Percentiles rank a stretch among this genome's conserved stretches.
Conservation (phyloP, 2,113 vertebrate species). For the Psettodes erumei region DNA sequence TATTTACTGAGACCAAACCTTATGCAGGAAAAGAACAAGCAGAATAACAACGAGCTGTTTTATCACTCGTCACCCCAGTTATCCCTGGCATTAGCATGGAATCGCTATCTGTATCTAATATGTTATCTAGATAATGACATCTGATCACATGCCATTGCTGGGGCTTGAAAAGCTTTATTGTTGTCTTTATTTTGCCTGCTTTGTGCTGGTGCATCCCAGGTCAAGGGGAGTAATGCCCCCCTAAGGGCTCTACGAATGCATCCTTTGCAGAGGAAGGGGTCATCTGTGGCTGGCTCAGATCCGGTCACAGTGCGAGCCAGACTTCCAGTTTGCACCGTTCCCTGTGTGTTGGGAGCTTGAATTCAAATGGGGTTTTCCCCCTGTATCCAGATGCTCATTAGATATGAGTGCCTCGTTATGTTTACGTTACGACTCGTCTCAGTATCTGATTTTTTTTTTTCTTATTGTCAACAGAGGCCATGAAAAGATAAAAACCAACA, state of each 20-base stretch:
- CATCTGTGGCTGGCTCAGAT: not conserved
- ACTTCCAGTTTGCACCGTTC: not conserved
- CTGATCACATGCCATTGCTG: not conserved
- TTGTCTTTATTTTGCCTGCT: not conserved
- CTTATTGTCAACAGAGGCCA: no score
- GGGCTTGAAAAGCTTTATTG: not conserved
- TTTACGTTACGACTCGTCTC: no score
- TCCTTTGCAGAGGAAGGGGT: not conserved
- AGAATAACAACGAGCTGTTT: not conserved
- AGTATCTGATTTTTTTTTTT: no score
- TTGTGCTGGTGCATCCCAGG: not conserved
- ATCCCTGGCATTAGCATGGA: not conserved
- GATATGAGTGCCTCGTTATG: no score
- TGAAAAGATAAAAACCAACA: not conserved
- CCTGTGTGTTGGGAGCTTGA: no score
- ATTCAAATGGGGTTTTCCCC: no score
- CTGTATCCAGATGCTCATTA: no score
- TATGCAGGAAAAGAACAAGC: not conserved
- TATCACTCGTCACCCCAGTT: not conserved
- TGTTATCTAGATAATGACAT: not conserved
- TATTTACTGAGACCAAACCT: not conserved
- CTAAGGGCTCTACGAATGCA: not conserved
- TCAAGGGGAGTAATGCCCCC: no score
- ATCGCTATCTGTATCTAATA: not conserved
- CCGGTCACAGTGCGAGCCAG: not conserved